These are phyloP conservation scores for Batillaria attramentaria DNA, from an alignment of 1,140 invertebrate genomes.

Conservation along the genomic window DNA sequence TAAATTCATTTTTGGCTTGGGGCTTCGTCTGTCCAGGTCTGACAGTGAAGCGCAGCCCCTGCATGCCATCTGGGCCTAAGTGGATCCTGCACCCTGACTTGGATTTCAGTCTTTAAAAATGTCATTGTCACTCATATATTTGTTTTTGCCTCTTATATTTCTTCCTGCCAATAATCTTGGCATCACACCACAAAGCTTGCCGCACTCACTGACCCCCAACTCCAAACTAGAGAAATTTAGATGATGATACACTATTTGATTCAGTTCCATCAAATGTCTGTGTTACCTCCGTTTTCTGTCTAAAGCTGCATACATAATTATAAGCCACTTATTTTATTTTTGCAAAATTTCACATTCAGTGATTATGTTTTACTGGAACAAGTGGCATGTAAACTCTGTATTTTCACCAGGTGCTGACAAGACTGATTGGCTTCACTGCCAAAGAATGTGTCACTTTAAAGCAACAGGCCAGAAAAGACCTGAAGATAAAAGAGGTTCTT, in stretches of 20 bases:
- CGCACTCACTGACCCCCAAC: neutral
- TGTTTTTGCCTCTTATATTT: too few relatives aligned
- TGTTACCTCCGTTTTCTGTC: neutral
- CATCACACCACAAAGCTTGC: neutral
- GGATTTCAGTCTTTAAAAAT: neutral
- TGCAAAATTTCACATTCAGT: neutral
- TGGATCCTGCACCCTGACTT: neutral
- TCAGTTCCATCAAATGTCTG: neutral
- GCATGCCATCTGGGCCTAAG: too few relatives aligned
- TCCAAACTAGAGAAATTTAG: neutral
- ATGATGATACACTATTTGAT: neutral
- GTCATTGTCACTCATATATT: too few relatives aligned
- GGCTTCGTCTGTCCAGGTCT: neutral
- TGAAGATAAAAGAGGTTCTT: slow-evolving; percentile 23
- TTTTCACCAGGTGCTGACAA: slow-evolving; percentile 40
- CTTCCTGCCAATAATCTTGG: neutral
- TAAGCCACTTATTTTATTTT: neutral
- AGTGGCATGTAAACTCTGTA: too few relatives aligned
- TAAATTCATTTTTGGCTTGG: neutral
- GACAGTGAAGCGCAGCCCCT: neutral
- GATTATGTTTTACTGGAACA: neutral
- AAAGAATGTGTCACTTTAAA: slow-evolving; percentile 31
- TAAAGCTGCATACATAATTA: neutral
- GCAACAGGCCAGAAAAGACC: slow-evolving; percentile 29
- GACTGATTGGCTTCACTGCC: slow-evolving; percentile 49